These are phyloP conservation scores for Siphonodentalium dalli DNA, from an alignment of 2,888 invertebrate species.

Conservation along the genomic window DNA sequence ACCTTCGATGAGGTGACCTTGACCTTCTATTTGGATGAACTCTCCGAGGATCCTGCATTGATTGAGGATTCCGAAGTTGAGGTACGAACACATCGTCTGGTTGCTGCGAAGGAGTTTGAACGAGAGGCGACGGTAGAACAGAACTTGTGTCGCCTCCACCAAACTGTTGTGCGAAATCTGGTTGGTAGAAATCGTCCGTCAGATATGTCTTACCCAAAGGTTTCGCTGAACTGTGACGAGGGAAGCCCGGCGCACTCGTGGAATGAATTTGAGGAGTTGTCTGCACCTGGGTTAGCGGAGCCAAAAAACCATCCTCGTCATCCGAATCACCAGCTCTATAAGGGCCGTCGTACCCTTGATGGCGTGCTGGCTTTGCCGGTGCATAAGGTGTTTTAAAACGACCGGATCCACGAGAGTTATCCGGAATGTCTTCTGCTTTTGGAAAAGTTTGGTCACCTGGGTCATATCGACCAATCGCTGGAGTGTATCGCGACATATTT, in stretches of 20 bases:
- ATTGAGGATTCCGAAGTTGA: not conserved
- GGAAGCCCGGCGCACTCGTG: conserved; percentile 36
- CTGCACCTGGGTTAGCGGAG: conserved; percentile 15
- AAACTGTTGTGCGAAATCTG: conserved; percentile 32
- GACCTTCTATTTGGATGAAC: too few species aligned
- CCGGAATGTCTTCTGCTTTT: too few species aligned
- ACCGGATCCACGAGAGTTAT: too few species aligned
- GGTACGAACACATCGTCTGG: conserved; percentile 1
- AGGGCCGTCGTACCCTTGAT: too few species aligned
- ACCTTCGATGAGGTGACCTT: too few species aligned
- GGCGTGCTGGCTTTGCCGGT: too few species aligned
- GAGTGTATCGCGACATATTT: too few species aligned
- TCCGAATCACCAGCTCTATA: too few species aligned
- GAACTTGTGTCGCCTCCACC: conserved; percentile 49
- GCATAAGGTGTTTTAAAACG: too few species aligned
- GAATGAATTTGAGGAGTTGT: conserved; percentile 29
- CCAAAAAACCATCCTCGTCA: conserved; percentile 21
- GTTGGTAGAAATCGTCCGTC: conserved; percentile 34
- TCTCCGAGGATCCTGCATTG: conserved; percentile 1
- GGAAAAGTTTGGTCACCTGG: too few species aligned
- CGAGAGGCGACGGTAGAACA: conserved; percentile 43
- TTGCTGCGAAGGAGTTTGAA: conserved; percentile 10
- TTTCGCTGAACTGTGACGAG: conserved; percentile 56
- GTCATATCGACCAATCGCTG: too few species aligned
- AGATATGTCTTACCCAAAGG: conserved; percentile 47